Conservation (phyloP, 1,140 invertebrate genomes). For the Drosophila navojoa region DNA sequence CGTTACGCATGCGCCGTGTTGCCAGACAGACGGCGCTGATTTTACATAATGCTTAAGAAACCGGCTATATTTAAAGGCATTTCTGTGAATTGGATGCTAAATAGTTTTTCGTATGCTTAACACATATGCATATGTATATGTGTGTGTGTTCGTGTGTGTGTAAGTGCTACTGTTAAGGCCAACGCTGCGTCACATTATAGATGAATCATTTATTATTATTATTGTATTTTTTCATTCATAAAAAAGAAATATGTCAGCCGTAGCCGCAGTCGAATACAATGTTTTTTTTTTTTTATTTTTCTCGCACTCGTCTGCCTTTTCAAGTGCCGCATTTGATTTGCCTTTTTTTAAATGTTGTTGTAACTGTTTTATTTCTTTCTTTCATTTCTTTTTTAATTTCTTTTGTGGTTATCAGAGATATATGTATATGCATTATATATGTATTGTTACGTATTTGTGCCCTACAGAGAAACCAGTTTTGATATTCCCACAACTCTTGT, state of each 20-base stretch:
- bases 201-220: constrained; percentile 68
- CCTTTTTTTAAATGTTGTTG: constrained; percentile 43
- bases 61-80: constrained; percentile 40
- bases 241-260: constrained; percentile 62
- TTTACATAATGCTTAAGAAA: constrained; percentile 64
- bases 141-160: constrained; percentile 20
- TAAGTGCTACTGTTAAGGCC: constrained; percentile 47
- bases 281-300: constrained; percentile 25
- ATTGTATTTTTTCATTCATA: constrained; percentile 64
- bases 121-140: constrained; percentile 7
- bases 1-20: constrained; percentile 66
- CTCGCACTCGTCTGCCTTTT: constrained; percentile 35
- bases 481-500: constrained; percentile 67
- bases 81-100: constrained; percentile 62
- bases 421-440: constrained; percentile 18
- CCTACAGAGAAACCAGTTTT: constrained; percentile 70
- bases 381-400: background rate
- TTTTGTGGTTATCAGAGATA: constrained; percentile 17
- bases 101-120: constrained; percentile 50
- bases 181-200: constrained; percentile 58
- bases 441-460: constrained; percentile 53
- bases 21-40: constrained; percentile 15
- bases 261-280: constrained; percentile 18
- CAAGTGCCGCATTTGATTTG: constrained; percentile 65
- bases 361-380: constrained; percentile 42